Base-by-base conservation (phyloP, 2,797 vertebrate genomes). In the Lepus townsendii region DNA sequence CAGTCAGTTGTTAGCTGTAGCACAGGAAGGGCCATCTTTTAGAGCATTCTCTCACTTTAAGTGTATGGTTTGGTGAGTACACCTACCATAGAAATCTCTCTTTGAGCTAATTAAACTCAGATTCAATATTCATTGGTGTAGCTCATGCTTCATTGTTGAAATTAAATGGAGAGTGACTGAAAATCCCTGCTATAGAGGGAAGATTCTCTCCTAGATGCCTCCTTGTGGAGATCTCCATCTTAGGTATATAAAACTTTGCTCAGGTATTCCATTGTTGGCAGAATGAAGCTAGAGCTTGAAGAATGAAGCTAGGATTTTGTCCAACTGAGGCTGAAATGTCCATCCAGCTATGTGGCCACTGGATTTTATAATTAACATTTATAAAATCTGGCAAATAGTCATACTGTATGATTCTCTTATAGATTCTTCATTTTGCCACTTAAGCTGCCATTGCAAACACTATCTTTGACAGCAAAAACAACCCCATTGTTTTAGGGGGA, bases 311-410 rank as follows among this genome's bases (percentile, higher is more conserved):
- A n/a, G 30, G 19, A 83, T 50, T 96, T 76, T 60, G 3, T 90
- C 76, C 77, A 89, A n/a, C 38, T 50, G 71, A 96, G 88, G 93
- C 90, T 65, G 93, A 89, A 32, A 35, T 76, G 42, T 72, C 47
- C 71, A 47, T 63, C 73, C 47, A 50, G 76, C 80, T 60, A 22
- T 91, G 79, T 30, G 75, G 30, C 63, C 82, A 27, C 4, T 65
- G 88, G 83, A 66, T 94, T 89, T 72, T 19, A 11, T 88, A 88
- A 91, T 92, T 69, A 93, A 52, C 69, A 83, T 63, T 65, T 72
- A 54, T 12, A 47, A 50, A 20, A 16, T 54, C 38, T 83, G 65
- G 54, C 24, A 65, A 92, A 71, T 75, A 27, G 78, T 73, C 35
- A 35, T 32, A 80, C 80, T 35, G 62, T 52, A 19, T 50, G 83